Conservation (phyloP, 2,113 vertebrate species). For the Myotis yumanensis region DNA sequence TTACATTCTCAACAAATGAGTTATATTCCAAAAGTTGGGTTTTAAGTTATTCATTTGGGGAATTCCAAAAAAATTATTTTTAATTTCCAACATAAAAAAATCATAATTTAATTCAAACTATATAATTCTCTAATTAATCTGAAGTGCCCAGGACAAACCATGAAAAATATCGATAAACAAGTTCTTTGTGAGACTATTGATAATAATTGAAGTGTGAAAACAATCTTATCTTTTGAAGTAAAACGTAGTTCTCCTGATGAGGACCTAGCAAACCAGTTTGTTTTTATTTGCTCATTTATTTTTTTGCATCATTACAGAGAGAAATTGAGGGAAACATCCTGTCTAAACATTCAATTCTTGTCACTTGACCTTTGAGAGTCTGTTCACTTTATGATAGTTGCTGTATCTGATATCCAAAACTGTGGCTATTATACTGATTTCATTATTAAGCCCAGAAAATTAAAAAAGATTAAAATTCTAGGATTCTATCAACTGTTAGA, state of each 20-base stretch:
- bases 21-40: not conserved
- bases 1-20: not conserved
- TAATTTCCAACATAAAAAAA: not conserved
- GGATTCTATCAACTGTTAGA: not conserved
- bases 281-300: not conserved
- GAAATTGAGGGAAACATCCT: not conserved
- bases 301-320: not conserved
- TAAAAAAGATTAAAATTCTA: constrained; percentile 10
- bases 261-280: not conserved
- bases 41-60: constrained; percentile 1
- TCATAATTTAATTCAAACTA: constrained; percentile 21
- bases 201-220: not conserved
- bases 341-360: not conserved
- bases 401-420: not conserved
- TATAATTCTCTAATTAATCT: constrained; percentile 3
- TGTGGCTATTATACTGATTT: constrained; percentile 23
- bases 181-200: not conserved
- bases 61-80: not conserved
- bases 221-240: not conserved
- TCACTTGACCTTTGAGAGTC: not conserved
- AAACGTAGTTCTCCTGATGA: not conserved
- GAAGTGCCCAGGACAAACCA: not conserved
- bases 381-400: not conserved
- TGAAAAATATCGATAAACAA: not conserved
- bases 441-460: constrained; percentile 18